A percentile compares a stretch with the other conserved stretches of the same genome.
phyloP scores from a whole-genome alignment of 2,113 vertebrate genomes.

The Pica pica region DNA sequence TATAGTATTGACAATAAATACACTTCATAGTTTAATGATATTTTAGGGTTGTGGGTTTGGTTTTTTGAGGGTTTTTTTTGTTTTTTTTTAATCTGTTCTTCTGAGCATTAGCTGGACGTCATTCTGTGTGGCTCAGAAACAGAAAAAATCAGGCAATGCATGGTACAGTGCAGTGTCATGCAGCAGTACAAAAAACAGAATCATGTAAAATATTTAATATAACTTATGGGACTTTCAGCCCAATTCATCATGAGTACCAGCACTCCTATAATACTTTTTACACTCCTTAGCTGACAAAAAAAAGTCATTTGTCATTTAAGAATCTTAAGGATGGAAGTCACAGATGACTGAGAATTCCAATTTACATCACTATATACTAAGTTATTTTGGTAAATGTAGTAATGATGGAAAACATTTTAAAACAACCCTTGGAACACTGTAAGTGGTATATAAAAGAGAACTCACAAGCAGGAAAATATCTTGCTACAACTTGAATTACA shows the following conservation, averaged over 20 bases:
- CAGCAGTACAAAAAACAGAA: background rate
- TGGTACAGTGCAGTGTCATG: no score
- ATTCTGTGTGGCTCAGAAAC: background rate
- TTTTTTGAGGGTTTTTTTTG: no score
- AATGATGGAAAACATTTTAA: background rate
- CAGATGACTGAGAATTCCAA: background rate
- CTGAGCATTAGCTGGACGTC: background rate
- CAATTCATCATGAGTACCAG: background rate
- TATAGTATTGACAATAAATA: background rate
- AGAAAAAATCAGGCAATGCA: background rate
- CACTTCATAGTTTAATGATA: background rate
- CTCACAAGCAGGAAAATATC: background rate
- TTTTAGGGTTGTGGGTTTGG: accelerated
- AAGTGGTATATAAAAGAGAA: background rate
- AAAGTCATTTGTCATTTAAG: background rate
- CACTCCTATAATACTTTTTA: background rate
- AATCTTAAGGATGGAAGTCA: background rate
- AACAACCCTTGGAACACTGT: background rate
- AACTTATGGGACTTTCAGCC: background rate
- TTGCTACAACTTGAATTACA: background rate
- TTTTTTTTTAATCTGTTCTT: accelerated
- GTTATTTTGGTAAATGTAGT: background rate
- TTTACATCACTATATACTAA: background rate
- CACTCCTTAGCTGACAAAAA: background rate
- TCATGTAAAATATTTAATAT: background rate